Percentiles rank a stretch among this genome's conserved stretches.
phyloP scores from a whole-genome alignment of 2,113 vertebrate genomes.

The Crotophaga sulcirostris region DNA sequence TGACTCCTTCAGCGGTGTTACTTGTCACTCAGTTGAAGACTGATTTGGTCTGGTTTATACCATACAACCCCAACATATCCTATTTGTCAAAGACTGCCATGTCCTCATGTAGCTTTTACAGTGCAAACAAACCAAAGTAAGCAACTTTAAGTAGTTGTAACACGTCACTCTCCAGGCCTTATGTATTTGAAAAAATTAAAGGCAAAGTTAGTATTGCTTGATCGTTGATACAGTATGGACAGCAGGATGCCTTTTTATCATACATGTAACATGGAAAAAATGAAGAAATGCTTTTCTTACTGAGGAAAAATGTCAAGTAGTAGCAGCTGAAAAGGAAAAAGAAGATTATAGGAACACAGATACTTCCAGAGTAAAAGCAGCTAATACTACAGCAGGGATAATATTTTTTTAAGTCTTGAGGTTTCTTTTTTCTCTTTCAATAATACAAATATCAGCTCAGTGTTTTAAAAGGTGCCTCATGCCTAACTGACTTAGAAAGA shows the following conservation, averaged over 20 bases:
- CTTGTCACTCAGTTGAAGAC: neutral
- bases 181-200: neutral
- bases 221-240: neutral
- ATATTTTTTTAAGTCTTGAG: neutral
- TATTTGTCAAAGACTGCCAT: neutral
- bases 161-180: neutral
- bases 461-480: neutral
- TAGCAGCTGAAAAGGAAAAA: neutral
- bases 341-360: neutral
- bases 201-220: neutral
- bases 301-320: neutral
- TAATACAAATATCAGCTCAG: neutral
- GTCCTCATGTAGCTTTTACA: neutral
- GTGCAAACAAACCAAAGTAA: neutral
- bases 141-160: neutral
- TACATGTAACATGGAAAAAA: neutral
- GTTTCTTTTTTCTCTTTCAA: neutral
- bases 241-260: neutral
- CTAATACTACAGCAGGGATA: neutral
- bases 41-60: neutral
- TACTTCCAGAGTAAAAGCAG: neutral
- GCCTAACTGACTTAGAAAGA: neutral
- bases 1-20: neutral
- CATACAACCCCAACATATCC: neutral
- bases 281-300: neutral